phyloP scores from a whole-genome alignment of 2,888 invertebrate genomes.

The Tenthredo mesomela region DNA sequence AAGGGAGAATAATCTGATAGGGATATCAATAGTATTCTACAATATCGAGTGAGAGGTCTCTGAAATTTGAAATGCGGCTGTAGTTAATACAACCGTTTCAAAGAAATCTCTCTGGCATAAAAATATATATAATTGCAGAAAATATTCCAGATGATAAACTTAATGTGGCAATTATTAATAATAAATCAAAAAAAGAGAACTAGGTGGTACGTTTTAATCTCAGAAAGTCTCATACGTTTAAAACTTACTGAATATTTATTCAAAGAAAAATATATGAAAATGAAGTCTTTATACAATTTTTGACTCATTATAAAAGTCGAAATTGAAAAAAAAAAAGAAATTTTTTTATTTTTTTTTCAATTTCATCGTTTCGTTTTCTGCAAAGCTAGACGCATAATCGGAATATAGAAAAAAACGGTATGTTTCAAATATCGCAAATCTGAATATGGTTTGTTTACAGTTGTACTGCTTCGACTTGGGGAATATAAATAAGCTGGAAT shows the following conservation, averaged over 20 bases:
- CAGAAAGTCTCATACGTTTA: not conserved
- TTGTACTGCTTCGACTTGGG: slow-evolving; percentile 40
- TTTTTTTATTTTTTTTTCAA: not conserved
- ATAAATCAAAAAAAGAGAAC: not conserved
- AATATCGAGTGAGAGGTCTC: slow-evolving; percentile 22
- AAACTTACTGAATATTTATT: not conserved
- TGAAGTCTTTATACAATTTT: not conserved
- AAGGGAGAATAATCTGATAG: not conserved
- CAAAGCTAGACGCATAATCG: not conserved
- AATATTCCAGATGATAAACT: not conserved
- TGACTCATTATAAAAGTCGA: too few relatives aligned
- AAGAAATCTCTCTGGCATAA: not conserved
- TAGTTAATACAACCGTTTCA: not conserved
- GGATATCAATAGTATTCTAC: not conserved
- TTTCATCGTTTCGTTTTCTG: not conserved
- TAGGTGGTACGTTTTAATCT: not conserved
- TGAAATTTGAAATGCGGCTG: not conserved
- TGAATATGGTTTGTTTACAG: slow-evolving; percentile 12
- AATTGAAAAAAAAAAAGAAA: too few relatives aligned
- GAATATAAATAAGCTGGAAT: slow-evolving; percentile 54
- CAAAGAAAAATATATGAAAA: not conserved
- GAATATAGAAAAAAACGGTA: not conserved
- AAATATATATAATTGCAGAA: not conserved
- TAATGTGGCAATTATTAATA: not conserved
- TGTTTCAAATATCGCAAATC: slow-evolving; percentile 28